phyloP scores from a whole-genome alignment of 2,113 vertebrate genomes.

The Actinemys pallida region DNA sequence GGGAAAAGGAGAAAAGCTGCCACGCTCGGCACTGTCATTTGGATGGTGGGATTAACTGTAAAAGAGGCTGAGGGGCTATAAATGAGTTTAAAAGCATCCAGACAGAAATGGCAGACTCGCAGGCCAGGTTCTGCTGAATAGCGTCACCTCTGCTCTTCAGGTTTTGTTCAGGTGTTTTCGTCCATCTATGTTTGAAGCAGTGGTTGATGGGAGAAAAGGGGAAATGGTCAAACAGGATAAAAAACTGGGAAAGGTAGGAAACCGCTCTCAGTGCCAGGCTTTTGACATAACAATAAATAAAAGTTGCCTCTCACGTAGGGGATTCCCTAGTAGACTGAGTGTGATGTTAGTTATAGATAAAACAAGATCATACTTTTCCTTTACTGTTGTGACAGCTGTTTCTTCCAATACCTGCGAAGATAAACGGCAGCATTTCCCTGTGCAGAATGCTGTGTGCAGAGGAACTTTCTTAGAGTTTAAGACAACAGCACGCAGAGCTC shows the following conservation, averaged over 20 bases:
- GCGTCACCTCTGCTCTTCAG: conserved; percentile 10
- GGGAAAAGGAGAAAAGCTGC: conserved; percentile 14
- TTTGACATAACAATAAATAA: conserved; percentile 21
- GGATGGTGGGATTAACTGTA: conserved; percentile 68
- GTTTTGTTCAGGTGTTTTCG: conserved; percentile 1
- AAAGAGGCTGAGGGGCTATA: conserved; percentile 47
- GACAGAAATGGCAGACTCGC: conserved; percentile 53
- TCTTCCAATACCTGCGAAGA: background rate
- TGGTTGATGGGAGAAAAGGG: conserved; percentile 33
- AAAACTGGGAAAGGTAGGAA: conserved; percentile 10
- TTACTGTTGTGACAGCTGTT: background rate
- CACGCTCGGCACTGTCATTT: conserved; percentile 55
- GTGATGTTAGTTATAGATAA: fast-evolving
- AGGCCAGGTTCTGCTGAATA: background rate
- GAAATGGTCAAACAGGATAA: background rate
- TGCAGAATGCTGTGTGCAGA: conserved; percentile 45
- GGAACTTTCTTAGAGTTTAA: conserved; percentile 22
- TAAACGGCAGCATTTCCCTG: background rate
- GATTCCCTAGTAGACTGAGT: conserved; percentile 58
- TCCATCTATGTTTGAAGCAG: background rate
- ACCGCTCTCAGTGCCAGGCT: background rate
- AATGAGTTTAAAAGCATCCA: conserved; percentile 58
- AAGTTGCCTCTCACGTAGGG: conserved; percentile 42
- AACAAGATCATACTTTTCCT: conserved; percentile 46
- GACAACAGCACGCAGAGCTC: conserved; percentile 41